Evolutionary conservation across 2,113 vertebrate genomes (phyloP).

Genomic region (Zootoca vivipara): DNA sequence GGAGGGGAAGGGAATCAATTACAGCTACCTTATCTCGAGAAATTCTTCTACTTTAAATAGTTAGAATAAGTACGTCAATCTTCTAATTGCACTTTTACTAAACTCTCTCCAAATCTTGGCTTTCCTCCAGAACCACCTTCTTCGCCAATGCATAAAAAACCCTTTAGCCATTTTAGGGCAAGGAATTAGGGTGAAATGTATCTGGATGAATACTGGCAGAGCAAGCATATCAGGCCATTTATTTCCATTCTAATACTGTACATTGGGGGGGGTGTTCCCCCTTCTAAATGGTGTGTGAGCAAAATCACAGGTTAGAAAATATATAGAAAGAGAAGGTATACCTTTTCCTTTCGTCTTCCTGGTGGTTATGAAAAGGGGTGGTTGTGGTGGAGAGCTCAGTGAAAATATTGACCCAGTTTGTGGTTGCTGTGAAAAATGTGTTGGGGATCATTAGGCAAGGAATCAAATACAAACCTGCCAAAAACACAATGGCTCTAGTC

Average conservation of each 20-base stretch:
- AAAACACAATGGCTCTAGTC: too few species aligned
- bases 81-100: conserved; percentile 31
- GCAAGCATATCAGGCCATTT: background rate
- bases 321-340: background rate
- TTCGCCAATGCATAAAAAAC: conserved; percentile 3
- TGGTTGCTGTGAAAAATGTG: too few species aligned
- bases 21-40: background rate
- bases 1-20: conserved; percentile 5
- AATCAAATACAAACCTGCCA: too few species aligned
- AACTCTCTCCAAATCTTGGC: background rate
- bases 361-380: too few species aligned
- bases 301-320: background rate
- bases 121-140: background rate
- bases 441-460: too few species aligned
- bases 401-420: too few species aligned
- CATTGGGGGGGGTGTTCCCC: background rate
- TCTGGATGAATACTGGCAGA: background rate
- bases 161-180: background rate
- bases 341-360: background rate
- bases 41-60: background rate
- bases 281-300: background rate
- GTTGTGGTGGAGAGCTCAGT: too few species aligned
- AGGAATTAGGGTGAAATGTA: conserved; percentile 1
- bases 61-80: conserved; percentile 17
- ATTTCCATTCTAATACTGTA: background rate